Evolutionary conservation across 2,888 invertebrate species (phyloP).

Genomic region (Archips crataeganus): DNA sequence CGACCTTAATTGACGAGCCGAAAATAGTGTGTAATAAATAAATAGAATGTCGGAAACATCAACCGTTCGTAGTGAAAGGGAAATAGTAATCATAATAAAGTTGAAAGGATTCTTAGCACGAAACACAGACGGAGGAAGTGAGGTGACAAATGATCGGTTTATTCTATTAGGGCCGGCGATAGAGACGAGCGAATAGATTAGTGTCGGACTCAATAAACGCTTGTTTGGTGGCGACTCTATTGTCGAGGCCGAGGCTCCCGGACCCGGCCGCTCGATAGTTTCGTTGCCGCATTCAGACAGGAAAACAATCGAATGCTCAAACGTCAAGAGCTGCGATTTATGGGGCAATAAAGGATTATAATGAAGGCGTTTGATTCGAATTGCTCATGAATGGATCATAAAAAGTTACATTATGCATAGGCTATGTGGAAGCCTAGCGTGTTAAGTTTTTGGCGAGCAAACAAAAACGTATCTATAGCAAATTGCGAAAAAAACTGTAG

Average conservation of each 20-base stretch:
- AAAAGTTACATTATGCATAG: constrained; percentile 40
- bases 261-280: background rate
- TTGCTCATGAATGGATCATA: constrained; percentile 50
- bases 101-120: constrained; percentile 22
- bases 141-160: constrained; percentile 32
- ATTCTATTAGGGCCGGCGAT: constrained; percentile 34
- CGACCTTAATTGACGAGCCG: constrained; percentile 31
- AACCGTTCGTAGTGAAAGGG: constrained; percentile 11
- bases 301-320: constrained; percentile 31
- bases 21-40: constrained; percentile 32
- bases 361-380: constrained; percentile 51
- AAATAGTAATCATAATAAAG: constrained; percentile 32
- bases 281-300: background rate
- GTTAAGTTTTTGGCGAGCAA: background rate
- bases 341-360: constrained; percentile 47
- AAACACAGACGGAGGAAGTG: constrained; percentile 10
- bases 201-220: constrained; percentile 23
- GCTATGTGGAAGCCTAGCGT: constrained; percentile 24
- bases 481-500: constrained; percentile 8
- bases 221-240: constrained; percentile 14
- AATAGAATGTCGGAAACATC: constrained; percentile 17
- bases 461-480: constrained; percentile 11
- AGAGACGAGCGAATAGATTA: constrained; percentile 19
- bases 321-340: constrained; percentile 47
- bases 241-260: background rate